phyloP scores from a whole-genome alignment of 2,888 invertebrate genomes.

The Cheilosia vernalis region DNA sequence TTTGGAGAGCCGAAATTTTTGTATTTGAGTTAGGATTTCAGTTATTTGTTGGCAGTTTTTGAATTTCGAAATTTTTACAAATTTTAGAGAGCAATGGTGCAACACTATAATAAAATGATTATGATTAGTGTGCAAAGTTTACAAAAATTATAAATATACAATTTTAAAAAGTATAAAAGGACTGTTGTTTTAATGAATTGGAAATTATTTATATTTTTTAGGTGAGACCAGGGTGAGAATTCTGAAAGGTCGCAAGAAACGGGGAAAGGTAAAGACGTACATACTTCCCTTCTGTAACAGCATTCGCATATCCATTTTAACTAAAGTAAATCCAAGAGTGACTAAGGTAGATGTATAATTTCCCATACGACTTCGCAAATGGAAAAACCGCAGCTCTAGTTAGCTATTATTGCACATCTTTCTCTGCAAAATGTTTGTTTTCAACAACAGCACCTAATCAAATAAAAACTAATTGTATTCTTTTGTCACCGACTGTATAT shows the following conservation, averaged over 20 bases:
- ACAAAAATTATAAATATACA: constrained; percentile 71
- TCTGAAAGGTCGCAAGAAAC: too few relatives aligned
- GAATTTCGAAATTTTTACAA: constrained; percentile 56
- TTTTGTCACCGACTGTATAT: too few relatives aligned
- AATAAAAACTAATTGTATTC: too few relatives aligned
- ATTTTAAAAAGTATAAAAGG: constrained; percentile 34
- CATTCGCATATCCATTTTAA: too few relatives aligned
- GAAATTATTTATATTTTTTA: neutral
- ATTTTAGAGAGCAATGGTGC: constrained; percentile 58
- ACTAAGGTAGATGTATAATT: too few relatives aligned
- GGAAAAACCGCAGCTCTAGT: too few relatives aligned
- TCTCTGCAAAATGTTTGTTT: neutral
- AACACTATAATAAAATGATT: constrained; percentile 57
- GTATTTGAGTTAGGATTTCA: constrained; percentile 7
- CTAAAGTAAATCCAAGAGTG: too few relatives aligned
- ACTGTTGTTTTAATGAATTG: neutral
- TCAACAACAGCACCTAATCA: neutral
- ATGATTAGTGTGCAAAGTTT: constrained; percentile 62
- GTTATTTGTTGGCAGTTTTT: constrained; percentile 33
- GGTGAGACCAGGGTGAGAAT: too few relatives aligned
- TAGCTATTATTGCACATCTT: too few relatives aligned
- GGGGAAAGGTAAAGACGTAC: neutral
- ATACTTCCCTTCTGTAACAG: too few relatives aligned
- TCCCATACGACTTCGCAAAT: too few relatives aligned
- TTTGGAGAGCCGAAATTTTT: constrained; percentile 75